A percentile compares a stretch with the other conserved stretches of the same genome.
These are phyloP conservation scores for Nemapogon koenigi DNA, from an alignment of 2,888 invertebrate species.

Conservation along the genomic window DNA sequence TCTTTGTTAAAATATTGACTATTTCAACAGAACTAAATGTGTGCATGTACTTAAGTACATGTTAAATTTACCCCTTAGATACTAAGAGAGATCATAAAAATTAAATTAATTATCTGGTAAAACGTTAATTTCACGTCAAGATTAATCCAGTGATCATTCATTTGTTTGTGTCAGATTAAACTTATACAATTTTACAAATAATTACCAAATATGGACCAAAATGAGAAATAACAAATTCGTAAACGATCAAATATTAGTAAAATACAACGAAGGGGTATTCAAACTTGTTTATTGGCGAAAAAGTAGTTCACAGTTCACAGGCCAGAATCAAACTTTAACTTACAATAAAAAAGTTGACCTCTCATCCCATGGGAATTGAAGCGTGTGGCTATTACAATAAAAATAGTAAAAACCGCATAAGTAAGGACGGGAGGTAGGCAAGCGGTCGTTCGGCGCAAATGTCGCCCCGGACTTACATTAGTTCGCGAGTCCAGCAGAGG, in stretches of 20 bases:
- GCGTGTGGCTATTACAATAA: conserved; percentile 65
- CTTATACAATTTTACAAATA: too few relatives aligned
- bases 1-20: conserved; percentile 23
- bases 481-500: conserved; percentile 31
- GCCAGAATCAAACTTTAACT: not conserved
- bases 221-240: too few relatives aligned
- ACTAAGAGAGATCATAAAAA: too few relatives aligned
- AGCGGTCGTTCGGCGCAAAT: conserved; percentile 64
- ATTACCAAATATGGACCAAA: too few relatives aligned
- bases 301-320: not conserved
- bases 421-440: conserved; percentile 61
- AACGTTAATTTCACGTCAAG: too few relatives aligned
- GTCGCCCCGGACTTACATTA: conserved; percentile 63
- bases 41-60: not conserved
- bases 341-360: not conserved
- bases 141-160: too few relatives aligned
- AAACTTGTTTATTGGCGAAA: too few relatives aligned
- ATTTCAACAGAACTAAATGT: not conserved
- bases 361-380: conserved; percentile 24
- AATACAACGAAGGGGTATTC: too few relatives aligned
- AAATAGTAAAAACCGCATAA: conserved; percentile 68
- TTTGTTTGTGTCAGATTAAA: too few relatives aligned
- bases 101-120: too few relatives aligned
- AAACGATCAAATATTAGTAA: too few relatives aligned
- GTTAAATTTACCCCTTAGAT: too few relatives aligned